Evolutionary conservation across 2,888 invertebrate species (phyloP).

Genomic region (Cynaeus angustus): DNA sequence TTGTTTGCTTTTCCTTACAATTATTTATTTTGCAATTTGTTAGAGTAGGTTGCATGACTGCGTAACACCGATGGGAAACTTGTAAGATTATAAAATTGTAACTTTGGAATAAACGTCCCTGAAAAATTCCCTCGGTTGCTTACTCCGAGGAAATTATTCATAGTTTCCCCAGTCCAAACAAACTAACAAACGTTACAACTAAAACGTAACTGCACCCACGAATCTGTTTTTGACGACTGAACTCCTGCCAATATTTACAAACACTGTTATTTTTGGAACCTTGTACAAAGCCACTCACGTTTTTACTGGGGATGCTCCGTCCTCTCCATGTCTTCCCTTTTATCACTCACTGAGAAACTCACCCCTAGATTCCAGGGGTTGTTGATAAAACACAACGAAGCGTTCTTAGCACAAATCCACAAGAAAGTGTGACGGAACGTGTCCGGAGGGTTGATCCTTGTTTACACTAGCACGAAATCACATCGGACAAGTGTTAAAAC

Average conservation of each 20-base stretch:
- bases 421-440: slow-evolving; percentile 13
- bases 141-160: too few species aligned
- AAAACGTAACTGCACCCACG: neutral
- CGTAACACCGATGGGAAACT: neutral
- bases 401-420: slow-evolving; percentile 2
- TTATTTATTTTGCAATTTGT: slow-evolving; percentile 7
- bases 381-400: slow-evolving; percentile 11
- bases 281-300: slow-evolving; percentile 18
- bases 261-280: slow-evolving; percentile 8
- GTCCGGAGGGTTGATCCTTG: slow-evolving; percentile 14
- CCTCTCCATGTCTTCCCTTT: slow-evolving; percentile 30
- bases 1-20: neutral
- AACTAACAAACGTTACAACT: too few species aligned
- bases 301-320: slow-evolving; percentile 32
- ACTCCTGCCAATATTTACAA: slow-evolving; percentile 30
- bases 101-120: neutral
- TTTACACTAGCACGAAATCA: slow-evolving; percentile 18
- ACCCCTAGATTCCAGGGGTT: neutral
- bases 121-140: neutral
- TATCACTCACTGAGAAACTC: slow-evolving; percentile 4
- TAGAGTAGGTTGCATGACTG: neutral
- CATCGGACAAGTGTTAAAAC: slow-evolving; percentile 7
- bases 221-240: slow-evolving; percentile 9
- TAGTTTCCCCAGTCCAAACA: too few species aligned
- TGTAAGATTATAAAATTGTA: too few species aligned